A percentile compares a stretch with the other conserved stretches of the same genome.
These are phyloP conservation scores for Octonoba sinensis DNA, from an alignment of 2,888 invertebrate genomes.

Conservation along the genomic window DNA sequence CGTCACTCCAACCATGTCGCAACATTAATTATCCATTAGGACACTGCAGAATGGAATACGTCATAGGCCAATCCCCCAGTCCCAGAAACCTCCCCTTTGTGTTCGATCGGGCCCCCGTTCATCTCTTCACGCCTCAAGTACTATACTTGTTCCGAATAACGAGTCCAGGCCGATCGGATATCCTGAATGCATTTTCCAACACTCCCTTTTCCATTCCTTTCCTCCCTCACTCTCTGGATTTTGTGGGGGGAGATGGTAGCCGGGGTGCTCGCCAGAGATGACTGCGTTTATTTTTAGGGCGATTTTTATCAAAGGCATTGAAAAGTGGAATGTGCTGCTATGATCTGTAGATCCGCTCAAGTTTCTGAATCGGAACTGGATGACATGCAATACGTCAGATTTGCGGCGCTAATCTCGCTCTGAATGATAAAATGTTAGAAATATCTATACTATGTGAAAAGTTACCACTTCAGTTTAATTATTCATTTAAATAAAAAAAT, in stretches of 20 bases:
- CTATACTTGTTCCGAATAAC: constrained; percentile 57
- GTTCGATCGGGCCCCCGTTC: constrained; percentile 42
- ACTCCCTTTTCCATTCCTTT: constrained; percentile 6
- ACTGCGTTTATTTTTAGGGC: constrained; percentile 43
- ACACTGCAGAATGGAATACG: constrained; percentile 51
- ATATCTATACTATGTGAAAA: no score
- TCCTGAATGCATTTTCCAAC: constrained; percentile 57
- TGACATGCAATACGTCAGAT: constrained; percentile 7
- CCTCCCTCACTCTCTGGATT: constrained; percentile 3
- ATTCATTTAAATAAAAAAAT: no score
- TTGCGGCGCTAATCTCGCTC: no score
- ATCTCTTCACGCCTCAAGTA: constrained; percentile 50
- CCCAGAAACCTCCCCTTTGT: constrained; percentile 36
- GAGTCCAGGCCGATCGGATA: constrained; percentile 49
- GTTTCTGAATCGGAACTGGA: constrained; percentile 13
- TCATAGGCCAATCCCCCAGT: constrained; percentile 41
- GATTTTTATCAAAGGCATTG: constrained; percentile 39
- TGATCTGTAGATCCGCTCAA: constrained; percentile 8
- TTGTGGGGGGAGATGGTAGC: not conserved
- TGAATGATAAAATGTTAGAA: no score
- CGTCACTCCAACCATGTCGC: constrained; percentile 54
- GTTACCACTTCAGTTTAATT: no score
- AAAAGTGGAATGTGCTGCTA: constrained; percentile 5
- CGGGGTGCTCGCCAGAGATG: constrained; percentile 24
- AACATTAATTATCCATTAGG: constrained; percentile 64